A percentile compares a stretch with the other conserved stretches of the same genome.
Evolutionary conservation across 1,140 invertebrate genomes (phyloP).

Genomic region (Brachionus calyciflorus): DNA sequence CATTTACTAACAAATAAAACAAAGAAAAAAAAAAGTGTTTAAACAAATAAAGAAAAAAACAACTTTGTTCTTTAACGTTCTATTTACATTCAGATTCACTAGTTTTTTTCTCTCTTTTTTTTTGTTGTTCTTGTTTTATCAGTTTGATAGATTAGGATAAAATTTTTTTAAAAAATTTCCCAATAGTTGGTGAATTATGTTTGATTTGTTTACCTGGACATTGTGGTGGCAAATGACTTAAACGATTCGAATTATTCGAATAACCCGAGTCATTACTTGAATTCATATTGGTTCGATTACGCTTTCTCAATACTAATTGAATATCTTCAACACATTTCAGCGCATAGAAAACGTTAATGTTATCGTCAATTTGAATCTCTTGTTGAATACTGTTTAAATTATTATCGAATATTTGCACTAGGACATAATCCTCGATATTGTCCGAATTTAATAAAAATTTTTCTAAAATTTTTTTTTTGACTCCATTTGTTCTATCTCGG

Average conservation of each 20-base stretch:
- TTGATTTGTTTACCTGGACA: neutral
- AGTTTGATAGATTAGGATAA: too few relatives aligned
- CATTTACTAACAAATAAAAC: too few relatives aligned
- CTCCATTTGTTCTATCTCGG: slow-evolving; percentile 6
- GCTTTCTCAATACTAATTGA: neutral
- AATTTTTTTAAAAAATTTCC: slow-evolving; percentile 31
- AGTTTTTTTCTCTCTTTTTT: too few relatives aligned
- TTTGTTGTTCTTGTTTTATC: too few relatives aligned
- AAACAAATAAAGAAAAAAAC: too few relatives aligned
- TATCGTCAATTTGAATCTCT: neutral
- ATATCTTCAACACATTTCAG: neutral
- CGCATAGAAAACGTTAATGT: neutral
- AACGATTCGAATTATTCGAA: neutral
- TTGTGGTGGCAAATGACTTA: neutral
- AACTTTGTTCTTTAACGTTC: too few relatives aligned
- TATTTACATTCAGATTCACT: too few relatives aligned
- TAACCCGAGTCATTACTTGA: neutral
- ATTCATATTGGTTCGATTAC: neutral
- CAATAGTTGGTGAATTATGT: slow-evolving; percentile 1
- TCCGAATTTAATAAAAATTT: slow-evolving; percentile 37
- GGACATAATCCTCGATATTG: neutral
- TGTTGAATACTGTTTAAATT: neutral
- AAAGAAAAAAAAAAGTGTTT: too few relatives aligned
- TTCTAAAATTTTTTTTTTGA: slow-evolving; percentile 5
- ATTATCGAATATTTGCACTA: slow-evolving; percentile 18